Percentiles rank a stretch among this genome's conserved stretches.
Conservation (phyloP, 1,140 invertebrate species). For the Pteromalus puparum region DNA sequence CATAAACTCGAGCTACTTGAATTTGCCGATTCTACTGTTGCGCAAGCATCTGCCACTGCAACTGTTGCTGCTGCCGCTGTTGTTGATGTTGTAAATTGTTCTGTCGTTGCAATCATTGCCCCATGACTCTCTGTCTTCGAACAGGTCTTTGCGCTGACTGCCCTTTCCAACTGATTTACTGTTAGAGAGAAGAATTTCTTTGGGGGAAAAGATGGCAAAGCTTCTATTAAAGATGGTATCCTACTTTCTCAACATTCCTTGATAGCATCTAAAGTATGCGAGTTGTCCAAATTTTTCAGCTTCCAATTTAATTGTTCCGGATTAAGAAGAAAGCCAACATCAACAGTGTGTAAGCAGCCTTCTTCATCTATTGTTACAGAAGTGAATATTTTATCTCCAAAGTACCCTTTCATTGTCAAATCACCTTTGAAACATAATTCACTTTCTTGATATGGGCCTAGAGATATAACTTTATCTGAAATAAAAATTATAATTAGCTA, state of each 20-base stretch:
- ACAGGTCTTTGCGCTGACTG: conserved; percentile 28
- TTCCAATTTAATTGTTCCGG: conserved; percentile 97
- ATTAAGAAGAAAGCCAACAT: conserved; percentile 76
- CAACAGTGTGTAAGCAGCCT: conserved; percentile 85
- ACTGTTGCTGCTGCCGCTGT: conserved; percentile 51
- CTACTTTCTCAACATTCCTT: conserved; percentile 91
- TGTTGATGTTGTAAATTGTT: conserved; percentile 25
- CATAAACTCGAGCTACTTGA: conserved; percentile 50
- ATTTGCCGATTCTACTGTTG: conserved; percentile 53
- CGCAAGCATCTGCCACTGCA: no score
- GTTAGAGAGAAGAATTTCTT: no score
- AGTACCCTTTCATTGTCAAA: conserved; percentile 65
- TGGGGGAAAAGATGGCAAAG: conserved; percentile 72
- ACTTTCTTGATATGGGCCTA: conserved; percentile 79
- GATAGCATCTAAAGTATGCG: conserved; percentile 98
- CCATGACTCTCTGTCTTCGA: conserved; percentile 26
- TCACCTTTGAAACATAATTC: conserved; percentile 78
- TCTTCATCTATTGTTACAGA: conserved; percentile 73
- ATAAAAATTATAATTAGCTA: no score
- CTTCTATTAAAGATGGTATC: conserved; percentile 94
- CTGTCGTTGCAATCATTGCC: neutral
- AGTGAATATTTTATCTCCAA: conserved; percentile 55
- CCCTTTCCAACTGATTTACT: no score
- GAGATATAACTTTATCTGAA: no score
- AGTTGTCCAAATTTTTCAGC: conserved; percentile 97